These are phyloP conservation scores for Nettapus auritus DNA, from an alignment of 2,113 vertebrate genomes.

Conservation along the genomic window DNA sequence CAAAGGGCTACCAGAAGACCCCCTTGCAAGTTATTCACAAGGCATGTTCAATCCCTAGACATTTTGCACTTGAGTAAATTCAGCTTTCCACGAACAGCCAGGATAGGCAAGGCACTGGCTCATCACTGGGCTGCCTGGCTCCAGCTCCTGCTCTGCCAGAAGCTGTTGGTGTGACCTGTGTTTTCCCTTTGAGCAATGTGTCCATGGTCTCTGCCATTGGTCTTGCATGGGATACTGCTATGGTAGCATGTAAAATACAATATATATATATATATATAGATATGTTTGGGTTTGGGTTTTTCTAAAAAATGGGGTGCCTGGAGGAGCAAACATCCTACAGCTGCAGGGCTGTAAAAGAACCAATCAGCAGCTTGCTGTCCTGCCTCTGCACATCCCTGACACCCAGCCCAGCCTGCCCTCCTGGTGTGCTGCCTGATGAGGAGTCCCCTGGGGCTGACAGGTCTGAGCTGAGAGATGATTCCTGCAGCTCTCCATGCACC, in stretches of 20 bases:
- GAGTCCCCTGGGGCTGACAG: neutral
- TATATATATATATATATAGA: too few species aligned
- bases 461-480: neutral
- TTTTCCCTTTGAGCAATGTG: neutral
- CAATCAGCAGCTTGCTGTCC: neutral
- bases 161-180: rapidly evolving
- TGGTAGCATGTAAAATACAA: neutral
- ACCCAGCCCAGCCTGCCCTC: neutral
- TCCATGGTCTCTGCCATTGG: rapidly evolving
- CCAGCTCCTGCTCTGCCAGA: neutral
- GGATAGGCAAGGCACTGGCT: neutral
- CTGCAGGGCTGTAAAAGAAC: neutral
- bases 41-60: neutral
- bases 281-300: neutral
- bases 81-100: rapidly evolving
- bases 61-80: neutral
- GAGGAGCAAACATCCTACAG: neutral
- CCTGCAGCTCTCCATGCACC: neutral
- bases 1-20: neutral
- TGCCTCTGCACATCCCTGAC: neutral
- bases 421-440: rapidly evolving
- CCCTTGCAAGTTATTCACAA: neutral
- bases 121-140: neutral
- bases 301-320: neutral
- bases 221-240: rapidly evolving